Evolutionary conservation across 2,797 vertebrate species (phyloP), one percentile per base, ranked within the genome.

Genomic region (Tadarida brasiliensis): DNA sequence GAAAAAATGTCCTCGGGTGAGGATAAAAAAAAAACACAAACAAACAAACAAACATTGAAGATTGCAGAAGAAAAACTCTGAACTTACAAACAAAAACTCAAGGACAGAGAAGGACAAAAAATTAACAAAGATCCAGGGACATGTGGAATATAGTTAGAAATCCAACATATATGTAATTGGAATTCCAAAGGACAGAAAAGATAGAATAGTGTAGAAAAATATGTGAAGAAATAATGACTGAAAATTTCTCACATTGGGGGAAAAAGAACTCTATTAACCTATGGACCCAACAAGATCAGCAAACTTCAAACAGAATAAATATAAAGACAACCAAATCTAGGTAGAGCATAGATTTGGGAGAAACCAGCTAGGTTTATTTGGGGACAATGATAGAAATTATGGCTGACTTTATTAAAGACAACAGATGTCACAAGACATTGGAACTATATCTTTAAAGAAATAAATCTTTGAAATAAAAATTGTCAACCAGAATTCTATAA

Each of bases 41-140:
- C n/a, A n/a, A n/a, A n/a, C n/a, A n/a, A n/a, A n/a, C n/a, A 94
- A 51, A 54, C 54, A 70, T 7, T 77, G 16, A 87, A 83, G 26
- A 56, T 28, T 71, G 6, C 0, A 51, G 76, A 82, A 61, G 26
- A 63, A 49, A 68, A 7, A 68, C 22, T 70, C 81, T 17, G 20
- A 83, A 57, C 35, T 87, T 35, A 91, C 54, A 81, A 81, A 91
- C 39, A 91, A 47, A 91, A 83, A 77, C 47, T 76, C 61, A 96
- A 65, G 30, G 35, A 54, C 54, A 86, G 10, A 87, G 54, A 47
- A 16, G 28, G 15, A 54, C 56, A 74, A 74, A 67, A 67, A 35
- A 51, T 8, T 7, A 82, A 88, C 26, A 74, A 90, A 82, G 54
- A 65, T 35, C 19, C 24, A 83, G 47, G 76, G 30, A 94, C 26